phyloP scores from a whole-genome alignment of 2,888 invertebrate genomes.

The Lepidochrysops patricia region DNA sequence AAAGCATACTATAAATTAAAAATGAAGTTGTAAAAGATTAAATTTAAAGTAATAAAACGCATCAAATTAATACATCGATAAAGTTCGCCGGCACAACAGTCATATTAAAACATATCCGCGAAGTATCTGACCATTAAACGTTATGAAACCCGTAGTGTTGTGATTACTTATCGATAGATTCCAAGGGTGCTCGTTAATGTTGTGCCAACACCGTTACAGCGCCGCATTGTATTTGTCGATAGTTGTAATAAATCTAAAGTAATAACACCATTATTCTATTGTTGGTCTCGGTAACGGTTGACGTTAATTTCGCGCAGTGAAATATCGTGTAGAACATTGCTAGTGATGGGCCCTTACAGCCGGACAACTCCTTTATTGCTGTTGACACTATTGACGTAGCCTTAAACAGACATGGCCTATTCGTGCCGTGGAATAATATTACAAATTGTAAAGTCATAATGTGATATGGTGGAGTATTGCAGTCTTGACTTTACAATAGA shows the following conservation, averaged over 20 bases:
- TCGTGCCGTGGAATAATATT: neutral
- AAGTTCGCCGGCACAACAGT: too few species aligned
- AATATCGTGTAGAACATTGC: slow-evolving; percentile 23
- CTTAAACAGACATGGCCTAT: neutral
- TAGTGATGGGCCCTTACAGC: slow-evolving; percentile 3
- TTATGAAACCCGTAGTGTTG: slow-evolving; percentile 5
- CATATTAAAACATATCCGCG: neutral
- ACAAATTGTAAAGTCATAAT: neutral
- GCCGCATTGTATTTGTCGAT: slow-evolving; percentile 26
- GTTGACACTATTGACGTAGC: neutral
- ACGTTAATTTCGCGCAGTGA: slow-evolving; percentile 27
- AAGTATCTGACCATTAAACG: neutral
- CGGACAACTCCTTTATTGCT: neutral
- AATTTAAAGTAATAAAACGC: too few species aligned
- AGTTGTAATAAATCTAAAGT: slow-evolving; percentile 28
- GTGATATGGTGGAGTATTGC: too few species aligned
- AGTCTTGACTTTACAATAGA: too few species aligned
- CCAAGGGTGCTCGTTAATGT: slow-evolving; percentile 25
- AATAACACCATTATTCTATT: slow-evolving; percentile 29
- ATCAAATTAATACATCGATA: neutral
- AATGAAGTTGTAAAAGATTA: too few species aligned
- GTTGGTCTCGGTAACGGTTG: slow-evolving; percentile 24
- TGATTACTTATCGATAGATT: slow-evolving; percentile 11
- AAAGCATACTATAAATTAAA: too few species aligned
- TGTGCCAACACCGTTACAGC: slow-evolving; percentile 25